These are phyloP conservation scores for Rhodophaea formosa DNA, from an alignment of 2,888 invertebrate species.

Conservation along the genomic window DNA sequence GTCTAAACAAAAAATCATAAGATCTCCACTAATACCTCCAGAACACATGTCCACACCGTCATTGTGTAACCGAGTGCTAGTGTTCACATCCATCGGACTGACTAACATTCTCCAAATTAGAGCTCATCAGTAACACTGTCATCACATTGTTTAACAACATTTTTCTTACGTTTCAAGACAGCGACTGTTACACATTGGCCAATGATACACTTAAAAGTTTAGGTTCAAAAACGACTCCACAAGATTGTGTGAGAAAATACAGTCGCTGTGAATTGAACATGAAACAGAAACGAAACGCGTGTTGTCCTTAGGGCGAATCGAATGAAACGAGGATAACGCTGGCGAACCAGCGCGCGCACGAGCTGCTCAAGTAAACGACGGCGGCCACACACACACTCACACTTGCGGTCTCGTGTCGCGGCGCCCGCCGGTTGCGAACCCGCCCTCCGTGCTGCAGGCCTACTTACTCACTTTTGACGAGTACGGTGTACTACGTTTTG, in stretches of 20 bases:
- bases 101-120: constrained; percentile 56
- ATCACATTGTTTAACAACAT: constrained; percentile 53
- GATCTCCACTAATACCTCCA: constrained; percentile 47
- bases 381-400: constrained; percentile 48
- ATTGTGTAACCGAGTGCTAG: constrained; percentile 49
- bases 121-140: constrained; percentile 62
- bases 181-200: constrained; percentile 43
- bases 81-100: constrained; percentile 46
- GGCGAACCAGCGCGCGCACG: constrained; percentile 98
- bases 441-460: constrained; percentile 13
- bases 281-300: constrained; percentile 56
- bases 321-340: constrained; percentile 98
- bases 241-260: constrained; percentile 26
- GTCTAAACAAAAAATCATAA: constrained; percentile 42
- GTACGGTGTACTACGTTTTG: too few species aligned
- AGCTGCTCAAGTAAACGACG: constrained; percentile 92
- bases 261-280: constrained; percentile 58
- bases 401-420: constrained; percentile 65
- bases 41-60: constrained; percentile 51
- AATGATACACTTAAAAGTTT: constrained; percentile 22
- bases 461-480: too few species aligned
- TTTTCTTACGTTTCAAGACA: constrained; percentile 46
- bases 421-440: constrained; percentile 39
- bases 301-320: constrained; percentile 86
- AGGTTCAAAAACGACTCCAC: constrained; percentile 21